phyloP scores from a whole-genome alignment of 1,140 invertebrate species.

The Lordiphosa clarofinis region DNA sequence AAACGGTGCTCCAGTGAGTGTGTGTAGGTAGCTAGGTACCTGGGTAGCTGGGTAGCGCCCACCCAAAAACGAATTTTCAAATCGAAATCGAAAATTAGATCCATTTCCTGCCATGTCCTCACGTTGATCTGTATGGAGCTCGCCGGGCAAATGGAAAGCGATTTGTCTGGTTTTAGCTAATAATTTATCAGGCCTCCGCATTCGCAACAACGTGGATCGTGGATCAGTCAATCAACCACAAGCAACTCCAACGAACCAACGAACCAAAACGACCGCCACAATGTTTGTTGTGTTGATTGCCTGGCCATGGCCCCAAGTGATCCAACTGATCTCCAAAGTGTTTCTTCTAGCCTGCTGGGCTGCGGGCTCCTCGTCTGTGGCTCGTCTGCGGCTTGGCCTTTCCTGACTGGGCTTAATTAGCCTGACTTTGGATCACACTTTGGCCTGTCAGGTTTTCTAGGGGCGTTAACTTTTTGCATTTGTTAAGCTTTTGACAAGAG shows the following conservation, averaged over 20 bases:
- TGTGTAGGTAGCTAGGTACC: no score
- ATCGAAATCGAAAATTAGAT: background rate
- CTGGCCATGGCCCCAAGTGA: slow-evolving; percentile 42
- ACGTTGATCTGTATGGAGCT: slow-evolving; percentile 36
- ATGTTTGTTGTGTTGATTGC: slow-evolving; percentile 55
- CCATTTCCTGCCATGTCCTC: slow-evolving; percentile 50
- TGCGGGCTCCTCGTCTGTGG: background rate
- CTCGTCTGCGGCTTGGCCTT: slow-evolving; percentile 28
- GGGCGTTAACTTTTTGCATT: no score
- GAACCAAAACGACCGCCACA: slow-evolving; percentile 3
- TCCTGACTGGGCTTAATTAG: slow-evolving; percentile 39
- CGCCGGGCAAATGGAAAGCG: slow-evolving; percentile 70
- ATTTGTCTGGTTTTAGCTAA: slow-evolving; percentile 77
- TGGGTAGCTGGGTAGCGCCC: slow-evolving; percentile 14
- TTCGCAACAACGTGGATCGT: slow-evolving; percentile 35
- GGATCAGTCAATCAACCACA: slow-evolving; percentile 69
- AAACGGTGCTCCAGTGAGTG: slow-evolving; percentile 26
- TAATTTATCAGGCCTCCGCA: slow-evolving; percentile 64
- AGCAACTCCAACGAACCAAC: slow-evolving; percentile 4
- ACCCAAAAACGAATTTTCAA: slow-evolving; percentile 13
- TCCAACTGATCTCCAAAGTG: no score
- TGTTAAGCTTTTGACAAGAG: background rate
- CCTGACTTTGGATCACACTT: slow-evolving; percentile 1
- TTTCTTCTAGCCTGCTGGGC: no score
- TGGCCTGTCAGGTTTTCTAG: no score